phyloP scores from a whole-genome alignment of 2,888 invertebrate species.

The Acanthosepion lycidas region DNA sequence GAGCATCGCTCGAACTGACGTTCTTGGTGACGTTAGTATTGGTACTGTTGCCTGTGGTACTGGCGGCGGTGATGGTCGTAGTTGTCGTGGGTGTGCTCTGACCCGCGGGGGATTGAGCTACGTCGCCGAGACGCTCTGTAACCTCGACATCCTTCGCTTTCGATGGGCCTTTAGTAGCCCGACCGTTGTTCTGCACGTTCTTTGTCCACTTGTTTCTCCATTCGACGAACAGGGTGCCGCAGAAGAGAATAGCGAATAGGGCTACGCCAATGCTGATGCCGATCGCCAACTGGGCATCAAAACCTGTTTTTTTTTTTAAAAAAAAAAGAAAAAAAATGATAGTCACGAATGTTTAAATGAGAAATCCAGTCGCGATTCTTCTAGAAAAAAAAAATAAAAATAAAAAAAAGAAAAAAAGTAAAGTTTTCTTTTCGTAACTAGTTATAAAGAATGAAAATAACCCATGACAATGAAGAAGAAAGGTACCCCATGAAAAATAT shows the following conservation, averaged over 20 bases:
- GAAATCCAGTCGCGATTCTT: too few species aligned
- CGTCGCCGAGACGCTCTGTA: background rate
- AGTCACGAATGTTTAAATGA: background rate
- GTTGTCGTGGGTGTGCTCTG: constrained; percentile 7
- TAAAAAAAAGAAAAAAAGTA: too few species aligned
- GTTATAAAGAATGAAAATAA: background rate
- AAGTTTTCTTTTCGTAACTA: too few species aligned
- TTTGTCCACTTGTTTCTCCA: constrained; percentile 51
- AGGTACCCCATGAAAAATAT: too few species aligned
- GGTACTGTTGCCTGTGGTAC: background rate
- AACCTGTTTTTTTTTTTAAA: constrained; percentile 53
- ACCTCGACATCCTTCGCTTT: constrained; percentile 17
- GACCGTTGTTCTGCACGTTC: constrained; percentile 14
- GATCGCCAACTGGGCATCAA: constrained; percentile 50
- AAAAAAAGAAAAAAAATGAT: background rate
- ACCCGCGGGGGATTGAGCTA: background rate
- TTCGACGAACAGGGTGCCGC: constrained; percentile 53
- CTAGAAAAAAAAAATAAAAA: too few species aligned
- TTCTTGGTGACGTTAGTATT: background rate
- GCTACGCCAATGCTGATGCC: constrained; percentile 56
- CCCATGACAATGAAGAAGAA: background rate
- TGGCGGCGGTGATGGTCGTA: background rate
- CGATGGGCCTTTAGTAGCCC: background rate
- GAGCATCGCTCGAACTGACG: background rate
- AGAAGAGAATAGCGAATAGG: constrained; percentile 56